Conservation (phyloP, 2,888 invertebrate genomes). For the Nomada ruficornis region DNA sequence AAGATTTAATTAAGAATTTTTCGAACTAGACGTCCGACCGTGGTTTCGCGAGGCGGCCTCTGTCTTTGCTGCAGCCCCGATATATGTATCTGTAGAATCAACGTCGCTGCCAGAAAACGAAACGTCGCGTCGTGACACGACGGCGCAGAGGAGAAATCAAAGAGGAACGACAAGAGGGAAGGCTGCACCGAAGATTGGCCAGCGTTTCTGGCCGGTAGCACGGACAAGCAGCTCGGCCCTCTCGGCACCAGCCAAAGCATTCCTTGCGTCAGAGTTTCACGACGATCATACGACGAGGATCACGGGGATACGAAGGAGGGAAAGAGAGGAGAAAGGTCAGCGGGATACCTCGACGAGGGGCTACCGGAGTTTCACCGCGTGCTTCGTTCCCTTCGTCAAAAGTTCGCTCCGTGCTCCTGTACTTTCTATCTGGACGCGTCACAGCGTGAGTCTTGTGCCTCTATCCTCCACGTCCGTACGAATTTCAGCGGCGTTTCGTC, state of each 20-base stretch:
- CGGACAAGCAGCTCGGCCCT: constrained; percentile 65
- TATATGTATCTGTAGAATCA: constrained; percentile 57
- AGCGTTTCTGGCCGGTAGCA: constrained; percentile 62
- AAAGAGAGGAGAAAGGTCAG: constrained; percentile 74
- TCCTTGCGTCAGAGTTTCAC: constrained; percentile 77
- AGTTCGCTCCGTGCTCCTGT: constrained; percentile 55
- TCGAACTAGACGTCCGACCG: constrained; percentile 59
- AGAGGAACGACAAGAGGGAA: constrained; percentile 40
- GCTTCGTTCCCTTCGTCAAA: constrained; percentile 67
- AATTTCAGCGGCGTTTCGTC: constrained; percentile 69
- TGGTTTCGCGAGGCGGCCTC: constrained; percentile 43
- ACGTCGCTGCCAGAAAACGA: constrained; percentile 50
- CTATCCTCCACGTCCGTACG: constrained; percentile 68
- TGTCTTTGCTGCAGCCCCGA: constrained; percentile 11
- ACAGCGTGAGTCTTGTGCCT: constrained; percentile 68
- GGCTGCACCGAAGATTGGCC: constrained; percentile 52
- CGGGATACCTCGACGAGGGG: constrained; percentile 79
- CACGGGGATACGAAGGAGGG: constrained; percentile 30
- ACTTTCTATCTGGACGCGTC: constrained; percentile 42
- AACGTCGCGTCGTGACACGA: constrained; percentile 3
- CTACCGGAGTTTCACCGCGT: constrained; percentile 79
- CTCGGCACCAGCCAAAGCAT: constrained; percentile 78
- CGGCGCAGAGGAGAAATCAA: constrained; percentile 8
- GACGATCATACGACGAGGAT: constrained; percentile 70
- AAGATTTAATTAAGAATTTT: constrained; percentile 64